phyloP scores from a whole-genome alignment of 2,797 vertebrate species.

The Manis crassicaudata region DNA sequence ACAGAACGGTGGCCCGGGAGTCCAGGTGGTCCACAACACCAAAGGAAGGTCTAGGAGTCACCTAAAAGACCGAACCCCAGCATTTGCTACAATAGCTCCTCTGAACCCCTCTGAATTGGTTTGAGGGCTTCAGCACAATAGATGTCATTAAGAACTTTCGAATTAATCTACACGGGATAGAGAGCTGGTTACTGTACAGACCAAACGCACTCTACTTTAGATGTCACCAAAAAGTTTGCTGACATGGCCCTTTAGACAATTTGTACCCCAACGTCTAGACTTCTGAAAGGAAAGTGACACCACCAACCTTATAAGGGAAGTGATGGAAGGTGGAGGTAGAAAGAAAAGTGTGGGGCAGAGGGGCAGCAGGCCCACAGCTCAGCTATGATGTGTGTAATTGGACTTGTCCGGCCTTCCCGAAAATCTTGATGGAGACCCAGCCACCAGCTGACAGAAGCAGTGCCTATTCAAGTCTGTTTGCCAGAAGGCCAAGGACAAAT shows the following conservation, averaged over 20 bases:
- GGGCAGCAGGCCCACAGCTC: neutral
- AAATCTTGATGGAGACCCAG: conserved; percentile 10
- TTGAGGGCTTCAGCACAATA: neutral
- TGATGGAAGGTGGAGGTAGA: neutral
- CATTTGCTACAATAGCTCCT: neutral
- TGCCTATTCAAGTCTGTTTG: neutral
- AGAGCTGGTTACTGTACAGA: neutral
- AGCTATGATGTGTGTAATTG: conserved; percentile 19
- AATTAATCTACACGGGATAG: neutral
- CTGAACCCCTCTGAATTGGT: neutral
- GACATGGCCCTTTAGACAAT: neutral
- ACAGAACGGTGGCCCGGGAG: neutral
- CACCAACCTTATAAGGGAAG: neutral
- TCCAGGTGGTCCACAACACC: neutral
- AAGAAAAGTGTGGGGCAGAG: neutral
- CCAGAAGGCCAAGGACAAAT: conserved; percentile 56
- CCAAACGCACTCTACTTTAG: conserved; percentile 23
- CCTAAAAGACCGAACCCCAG: neutral
- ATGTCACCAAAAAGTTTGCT: neutral
- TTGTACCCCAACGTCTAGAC: neutral
- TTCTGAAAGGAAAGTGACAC: conserved; percentile 26
- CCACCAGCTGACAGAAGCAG: conserved; percentile 6
- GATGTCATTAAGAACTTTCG: neutral
- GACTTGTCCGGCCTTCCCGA: neutral
- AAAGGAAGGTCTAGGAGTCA: neutral